Evolutionary conservation across 2,113 vertebrate genomes (phyloP).

Genomic region (Eulemur rufifrons): DNA sequence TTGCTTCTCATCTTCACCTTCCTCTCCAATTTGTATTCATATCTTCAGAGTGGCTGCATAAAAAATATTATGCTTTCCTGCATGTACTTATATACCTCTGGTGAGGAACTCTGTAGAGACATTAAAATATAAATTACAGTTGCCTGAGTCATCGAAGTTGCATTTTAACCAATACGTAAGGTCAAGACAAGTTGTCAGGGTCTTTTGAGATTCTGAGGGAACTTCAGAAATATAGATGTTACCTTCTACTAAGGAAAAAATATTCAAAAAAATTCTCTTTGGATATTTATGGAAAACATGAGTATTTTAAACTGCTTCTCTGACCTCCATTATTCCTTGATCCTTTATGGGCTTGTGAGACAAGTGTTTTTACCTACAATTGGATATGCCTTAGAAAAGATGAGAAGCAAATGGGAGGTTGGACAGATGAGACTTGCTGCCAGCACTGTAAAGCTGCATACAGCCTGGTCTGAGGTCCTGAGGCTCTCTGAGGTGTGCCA

Average conservation of each 20-base stretch:
- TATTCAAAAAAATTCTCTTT: conserved; percentile 5
- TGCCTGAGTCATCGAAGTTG: neutral
- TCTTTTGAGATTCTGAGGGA: conserved; percentile 16
- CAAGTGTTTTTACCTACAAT: neutral
- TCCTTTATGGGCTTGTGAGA: neutral
- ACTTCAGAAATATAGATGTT: conserved; percentile 17
- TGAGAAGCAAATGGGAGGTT: neutral
- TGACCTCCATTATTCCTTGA: neutral
- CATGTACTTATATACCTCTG: conserved; percentile 25
- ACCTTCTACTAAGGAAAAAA: neutral
- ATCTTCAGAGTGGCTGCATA: conserved; percentile 45
- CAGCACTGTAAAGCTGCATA: neutral
- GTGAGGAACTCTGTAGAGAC: conserved; percentile 18
- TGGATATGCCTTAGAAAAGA: neutral
- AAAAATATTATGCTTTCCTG: conserved; percentile 43
- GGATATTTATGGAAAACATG: conserved; percentile 23
- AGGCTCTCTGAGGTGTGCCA: neutral
- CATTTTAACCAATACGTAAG: conserved; percentile 32
- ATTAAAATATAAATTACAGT: conserved; percentile 41
- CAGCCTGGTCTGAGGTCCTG: neutral
- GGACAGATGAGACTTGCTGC: neutral
- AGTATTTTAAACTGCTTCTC: conserved; percentile 3
- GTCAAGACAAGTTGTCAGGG: neutral
- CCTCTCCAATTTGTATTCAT: conserved; percentile 62
- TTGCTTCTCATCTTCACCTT: conserved; percentile 65